Percentiles rank a stretch among this genome's conserved stretches.
Conservation (phyloP, 2,797 vertebrate species). For the Malurus leucopterus region DNA sequence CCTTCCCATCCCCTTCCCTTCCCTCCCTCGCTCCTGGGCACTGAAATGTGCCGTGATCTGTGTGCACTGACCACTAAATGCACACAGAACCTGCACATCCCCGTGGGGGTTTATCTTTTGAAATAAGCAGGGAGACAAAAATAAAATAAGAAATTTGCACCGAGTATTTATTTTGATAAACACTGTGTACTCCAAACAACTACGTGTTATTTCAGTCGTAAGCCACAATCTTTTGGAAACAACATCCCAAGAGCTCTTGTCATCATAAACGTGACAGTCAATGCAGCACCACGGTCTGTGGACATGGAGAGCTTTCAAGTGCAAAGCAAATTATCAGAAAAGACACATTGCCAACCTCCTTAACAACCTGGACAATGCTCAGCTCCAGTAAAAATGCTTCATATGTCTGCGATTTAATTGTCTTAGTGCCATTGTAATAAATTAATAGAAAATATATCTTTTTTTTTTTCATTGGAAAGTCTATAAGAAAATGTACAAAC, state of each 20-base stretch:
- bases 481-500: slow-evolving; percentile 88
- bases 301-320: slow-evolving; percentile 58
- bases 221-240: slow-evolving; percentile 45
- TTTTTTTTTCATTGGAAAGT: slow-evolving; percentile 79
- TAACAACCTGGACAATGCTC: slow-evolving; percentile 67
- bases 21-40: neutral
- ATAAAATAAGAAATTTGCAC: slow-evolving; percentile 24
- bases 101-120: neutral
- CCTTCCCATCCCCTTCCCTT: neutral
- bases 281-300: slow-evolving; percentile 19
- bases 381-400: slow-evolving; percentile 69
- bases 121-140: neutral
- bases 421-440: slow-evolving; percentile 87
- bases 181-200: slow-evolving; percentile 39
- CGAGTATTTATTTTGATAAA: slow-evolving; percentile 65
- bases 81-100: neutral
- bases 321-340: slow-evolving; percentile 65
- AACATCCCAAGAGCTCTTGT: slow-evolving; percentile 32
- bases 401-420: slow-evolving; percentile 73
- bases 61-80: rapidly evolving
- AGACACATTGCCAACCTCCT: slow-evolving; percentile 44
- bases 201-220: slow-evolving; percentile 35
- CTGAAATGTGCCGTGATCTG: neutral
- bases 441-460: slow-evolving; percentile 97
- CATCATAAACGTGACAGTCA: slow-evolving; percentile 27